phyloP scores from a whole-genome alignment of 37 sponge, comb jelly and placozoan species.

The Dysidea cf. avara region DNA sequence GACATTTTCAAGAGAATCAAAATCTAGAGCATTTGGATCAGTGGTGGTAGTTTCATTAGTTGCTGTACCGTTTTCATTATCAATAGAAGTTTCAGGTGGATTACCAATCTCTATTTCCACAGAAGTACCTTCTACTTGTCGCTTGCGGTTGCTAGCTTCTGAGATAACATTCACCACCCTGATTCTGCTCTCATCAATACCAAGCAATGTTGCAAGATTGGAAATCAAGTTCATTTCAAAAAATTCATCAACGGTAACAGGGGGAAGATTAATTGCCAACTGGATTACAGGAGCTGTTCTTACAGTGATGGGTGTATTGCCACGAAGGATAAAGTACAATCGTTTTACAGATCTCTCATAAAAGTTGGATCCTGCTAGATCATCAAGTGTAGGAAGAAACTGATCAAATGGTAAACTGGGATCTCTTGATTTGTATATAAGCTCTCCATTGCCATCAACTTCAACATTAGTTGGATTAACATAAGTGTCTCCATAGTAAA shows the following conservation, averaged over 20 bases:
- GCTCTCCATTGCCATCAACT: slow-evolving; percentile 27
- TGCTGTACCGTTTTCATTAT: too few relatives aligned
- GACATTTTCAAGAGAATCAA: too few relatives aligned
- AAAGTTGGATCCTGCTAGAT: too few relatives aligned
- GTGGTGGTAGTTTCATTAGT: too few relatives aligned
- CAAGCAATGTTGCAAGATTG: slow-evolving; percentile 81
- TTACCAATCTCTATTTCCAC: too few relatives aligned
- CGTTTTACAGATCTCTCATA: too few relatives aligned
- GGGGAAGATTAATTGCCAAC: slow-evolving; percentile 22
- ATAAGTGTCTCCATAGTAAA: slow-evolving; percentile 35
- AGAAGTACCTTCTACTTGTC: too few relatives aligned
- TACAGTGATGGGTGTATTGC: too few relatives aligned
- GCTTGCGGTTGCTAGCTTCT: too few relatives aligned
- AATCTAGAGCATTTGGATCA: too few relatives aligned
- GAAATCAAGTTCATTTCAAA: slow-evolving; percentile 76
- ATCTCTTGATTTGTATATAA: slow-evolving; percentile 42
- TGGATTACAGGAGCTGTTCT: slow-evolving; percentile 63
- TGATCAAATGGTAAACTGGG: neutral
- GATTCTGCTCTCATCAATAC: slow-evolving; percentile 64
- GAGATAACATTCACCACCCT: slow-evolving; percentile 75
- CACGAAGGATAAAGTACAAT: too few relatives aligned
- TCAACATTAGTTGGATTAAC: slow-evolving; percentile 75
- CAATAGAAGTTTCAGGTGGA: slow-evolving; percentile 67
- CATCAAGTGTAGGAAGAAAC: slow-evolving; percentile 39
- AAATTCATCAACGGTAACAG: slow-evolving; percentile 81